Percentiles rank a stretch among this genome's conserved stretches.
Conservation (phyloP, 64 coral and sea anemone species). For the Porites lutea region DNA sequence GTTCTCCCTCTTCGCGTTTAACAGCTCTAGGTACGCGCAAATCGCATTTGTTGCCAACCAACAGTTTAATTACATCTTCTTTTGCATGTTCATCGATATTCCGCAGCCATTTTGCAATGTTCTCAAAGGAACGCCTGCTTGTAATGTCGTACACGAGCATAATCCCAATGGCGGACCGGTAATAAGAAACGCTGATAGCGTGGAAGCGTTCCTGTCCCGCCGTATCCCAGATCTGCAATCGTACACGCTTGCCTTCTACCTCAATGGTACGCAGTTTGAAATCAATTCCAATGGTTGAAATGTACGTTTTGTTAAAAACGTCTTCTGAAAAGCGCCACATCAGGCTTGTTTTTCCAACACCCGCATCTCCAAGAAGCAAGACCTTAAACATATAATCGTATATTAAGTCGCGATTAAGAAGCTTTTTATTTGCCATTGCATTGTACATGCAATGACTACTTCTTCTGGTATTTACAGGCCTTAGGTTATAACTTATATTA, state of each 20-base stretch:
- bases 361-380: conserved; percentile 65
- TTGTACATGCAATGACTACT: not conserved
- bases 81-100: conserved; percentile 89
- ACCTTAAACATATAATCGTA: conserved; percentile 97
- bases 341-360: conserved; percentile 42
- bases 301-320: conserved; percentile 35
- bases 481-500: not conserved
- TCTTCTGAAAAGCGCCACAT: conserved; percentile 37
- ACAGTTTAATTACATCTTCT: conserved; percentile 78
- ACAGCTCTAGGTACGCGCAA: conserved; percentile 45
- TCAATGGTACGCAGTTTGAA: conserved; percentile 39
- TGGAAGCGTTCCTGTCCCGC: conserved; percentile 70
- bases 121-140: conserved; percentile 68
- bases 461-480: not conserved
- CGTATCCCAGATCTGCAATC: conserved; percentile 39
- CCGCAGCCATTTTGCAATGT: conserved; percentile 84
- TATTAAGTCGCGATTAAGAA: not conserved
- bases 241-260: conserved; percentile 3
- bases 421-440: conserved; percentile 7
- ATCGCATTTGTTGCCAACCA: conserved; percentile 89
- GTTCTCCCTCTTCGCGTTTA: conserved; percentile 11
- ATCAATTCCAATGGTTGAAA: conserved; percentile 46
- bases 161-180: conserved; percentile 79
- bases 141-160: conserved; percentile 87
- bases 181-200: conserved; percentile 82